A percentile compares a stretch with the other conserved stretches of the same genome.
Conservation (phyloP, 1,140 invertebrate genomes). For the Brachionus manjavacas region DNA sequence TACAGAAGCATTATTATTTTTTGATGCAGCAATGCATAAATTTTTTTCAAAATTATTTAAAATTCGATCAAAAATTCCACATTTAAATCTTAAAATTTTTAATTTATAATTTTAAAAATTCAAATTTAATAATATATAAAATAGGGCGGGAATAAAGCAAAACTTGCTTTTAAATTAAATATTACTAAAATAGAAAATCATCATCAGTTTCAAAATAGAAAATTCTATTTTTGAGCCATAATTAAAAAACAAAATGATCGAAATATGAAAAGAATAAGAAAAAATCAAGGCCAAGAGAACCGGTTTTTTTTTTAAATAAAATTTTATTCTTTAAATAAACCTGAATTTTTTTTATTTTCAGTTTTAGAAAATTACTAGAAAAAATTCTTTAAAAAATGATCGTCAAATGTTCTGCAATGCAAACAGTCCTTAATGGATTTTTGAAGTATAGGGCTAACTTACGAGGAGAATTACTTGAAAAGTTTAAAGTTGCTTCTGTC, state of each 20-base stretch:
- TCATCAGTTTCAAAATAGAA: not conserved
- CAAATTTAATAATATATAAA: not conserved
- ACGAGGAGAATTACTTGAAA: not conserved
- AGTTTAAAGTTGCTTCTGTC: not conserved
- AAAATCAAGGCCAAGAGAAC: not conserved
- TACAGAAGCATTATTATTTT: not conserved
- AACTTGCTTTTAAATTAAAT: too few species aligned
- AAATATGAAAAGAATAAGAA: not conserved
- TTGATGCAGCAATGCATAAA: not conserved
- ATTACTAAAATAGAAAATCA: too few species aligned
- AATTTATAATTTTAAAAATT: not conserved
- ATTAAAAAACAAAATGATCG: not conserved
- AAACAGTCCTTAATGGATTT: constrained; percentile 13
- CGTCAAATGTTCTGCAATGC: constrained; percentile 13
- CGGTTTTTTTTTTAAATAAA: not conserved
- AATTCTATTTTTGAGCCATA: not conserved
- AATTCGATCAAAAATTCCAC: too few species aligned
- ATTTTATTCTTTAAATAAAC: not conserved
- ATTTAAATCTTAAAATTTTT: not conserved
- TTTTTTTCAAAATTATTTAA: too few species aligned
- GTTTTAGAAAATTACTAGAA: not conserved
- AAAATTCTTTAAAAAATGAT: not conserved
- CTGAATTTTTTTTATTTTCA: not conserved
- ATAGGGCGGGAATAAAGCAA: not conserved
- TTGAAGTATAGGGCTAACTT: not conserved